A percentile compares a stretch with the other conserved stretches of the same genome.
phyloP scores from a whole-genome alignment of 2,888 invertebrate genomes.

The Lymantria monacha region DNA sequence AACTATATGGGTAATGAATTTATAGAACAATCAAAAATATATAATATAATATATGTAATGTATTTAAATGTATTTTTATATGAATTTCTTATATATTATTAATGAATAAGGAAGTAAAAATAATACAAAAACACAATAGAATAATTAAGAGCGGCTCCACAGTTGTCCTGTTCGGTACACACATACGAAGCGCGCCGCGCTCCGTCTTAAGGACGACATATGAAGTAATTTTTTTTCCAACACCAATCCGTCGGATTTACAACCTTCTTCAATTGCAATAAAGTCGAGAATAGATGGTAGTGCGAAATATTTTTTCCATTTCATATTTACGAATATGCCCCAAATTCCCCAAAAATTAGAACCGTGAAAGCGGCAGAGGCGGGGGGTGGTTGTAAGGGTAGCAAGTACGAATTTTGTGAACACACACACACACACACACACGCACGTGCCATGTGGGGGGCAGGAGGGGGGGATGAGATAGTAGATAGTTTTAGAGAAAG shows the following conservation, averaged over 20 bases:
- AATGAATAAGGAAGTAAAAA: too few relatives aligned
- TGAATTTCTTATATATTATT: too few relatives aligned
- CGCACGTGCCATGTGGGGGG: conserved; percentile 31
- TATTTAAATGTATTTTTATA: too few relatives aligned
- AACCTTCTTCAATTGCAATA: conserved; percentile 44
- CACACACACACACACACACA: conserved; percentile 37
- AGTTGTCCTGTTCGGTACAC: conserved; percentile 57
- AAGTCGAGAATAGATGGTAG: conserved; percentile 44
- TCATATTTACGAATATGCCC: conserved; percentile 84
- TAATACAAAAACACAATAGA: conserved; percentile 13
- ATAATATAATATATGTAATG: too few relatives aligned
- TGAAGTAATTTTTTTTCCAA: conserved; percentile 82
- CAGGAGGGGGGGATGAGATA: conserved; percentile 45
- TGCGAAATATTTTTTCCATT: conserved; percentile 82
- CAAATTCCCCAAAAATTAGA: conserved; percentile 84
- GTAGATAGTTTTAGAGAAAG: conserved; percentile 79
- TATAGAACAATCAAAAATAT: too few relatives aligned
- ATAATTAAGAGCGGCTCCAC: conserved; percentile 46
- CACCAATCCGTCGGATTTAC: conserved; percentile 43
- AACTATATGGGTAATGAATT: too few relatives aligned
- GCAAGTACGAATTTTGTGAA: conserved; percentile 57
- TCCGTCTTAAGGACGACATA: conserved; percentile 83
- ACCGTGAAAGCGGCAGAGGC: conserved; percentile 77
- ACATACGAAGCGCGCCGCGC: conserved; percentile 79
- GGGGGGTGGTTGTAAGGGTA: conserved; percentile 48